These are phyloP conservation scores for Scaptomyza parva DNA, from an alignment of 2,888 invertebrate genomes.

Conservation along the genomic window DNA sequence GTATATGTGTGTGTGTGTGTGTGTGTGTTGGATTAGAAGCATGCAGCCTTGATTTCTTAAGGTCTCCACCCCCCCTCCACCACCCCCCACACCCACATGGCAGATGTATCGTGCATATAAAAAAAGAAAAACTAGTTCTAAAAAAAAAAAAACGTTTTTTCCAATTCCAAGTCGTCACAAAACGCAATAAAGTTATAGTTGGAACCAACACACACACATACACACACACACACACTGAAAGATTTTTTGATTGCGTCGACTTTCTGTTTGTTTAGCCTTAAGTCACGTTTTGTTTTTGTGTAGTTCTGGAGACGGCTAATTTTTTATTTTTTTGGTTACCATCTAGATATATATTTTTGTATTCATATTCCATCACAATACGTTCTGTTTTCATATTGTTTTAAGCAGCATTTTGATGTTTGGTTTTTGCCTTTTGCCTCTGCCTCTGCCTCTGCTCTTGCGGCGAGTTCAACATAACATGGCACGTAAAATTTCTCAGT, in stretches of 20 bases:
- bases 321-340: constrained; percentile 24
- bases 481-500: constrained; percentile 40
- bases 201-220: constrained; percentile 20
- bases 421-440: no score
- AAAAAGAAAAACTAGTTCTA: constrained; percentile 73
- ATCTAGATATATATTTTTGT: not conserved
- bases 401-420: constrained; percentile 29
- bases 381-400: constrained; percentile 46
- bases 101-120: constrained; percentile 43
- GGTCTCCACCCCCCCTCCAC: no score
- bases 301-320: constrained; percentile 69
- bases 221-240: not conserved
- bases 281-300: constrained; percentile 75
- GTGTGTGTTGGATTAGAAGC: constrained; percentile 38
- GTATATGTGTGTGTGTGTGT: constrained; percentile 1
- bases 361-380: constrained; percentile 1
- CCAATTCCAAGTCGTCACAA: constrained; percentile 32
- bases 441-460: no score
- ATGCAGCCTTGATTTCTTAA: constrained; percentile 42
- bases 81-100: constrained; percentile 10
- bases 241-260: not conserved
- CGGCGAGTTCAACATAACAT: constrained; percentile 60
- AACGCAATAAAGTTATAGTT: constrained; percentile 50
- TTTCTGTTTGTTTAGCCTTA: constrained; percentile 56
- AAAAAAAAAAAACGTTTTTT: constrained; percentile 17